Conservation (phyloP, 2,113 vertebrate genomes). For the Nyctibius bracteatus region DNA sequence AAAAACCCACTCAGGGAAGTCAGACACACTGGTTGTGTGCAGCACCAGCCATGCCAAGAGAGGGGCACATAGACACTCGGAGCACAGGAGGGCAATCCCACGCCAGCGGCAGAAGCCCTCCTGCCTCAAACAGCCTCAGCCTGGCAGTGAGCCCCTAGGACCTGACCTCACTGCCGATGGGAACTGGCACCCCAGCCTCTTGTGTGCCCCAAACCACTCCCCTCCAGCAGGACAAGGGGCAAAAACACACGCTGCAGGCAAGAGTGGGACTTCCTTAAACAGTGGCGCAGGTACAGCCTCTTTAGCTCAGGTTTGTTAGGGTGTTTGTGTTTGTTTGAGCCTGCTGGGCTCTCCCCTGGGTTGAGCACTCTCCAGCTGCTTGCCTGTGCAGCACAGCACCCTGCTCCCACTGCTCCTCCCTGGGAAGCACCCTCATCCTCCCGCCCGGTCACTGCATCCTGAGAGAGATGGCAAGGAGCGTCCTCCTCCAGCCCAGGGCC, state of each 20-base stretch:
- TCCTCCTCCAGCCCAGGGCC: background rate
- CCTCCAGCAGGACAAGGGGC: background rate
- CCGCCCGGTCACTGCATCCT: background rate
- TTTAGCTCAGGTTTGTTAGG: background rate
- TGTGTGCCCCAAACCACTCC: background rate
- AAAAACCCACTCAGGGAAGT: background rate
- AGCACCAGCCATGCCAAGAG: background rate
- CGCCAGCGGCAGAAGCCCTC: background rate
- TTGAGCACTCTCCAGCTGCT: background rate
- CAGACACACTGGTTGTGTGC: background rate
- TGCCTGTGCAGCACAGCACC: background rate
- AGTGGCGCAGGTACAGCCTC: background rate
- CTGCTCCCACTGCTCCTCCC: background rate
- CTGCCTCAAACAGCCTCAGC: background rate
- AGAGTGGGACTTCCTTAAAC: background rate
- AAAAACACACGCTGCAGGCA: background rate
- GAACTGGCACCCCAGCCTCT: background rate
- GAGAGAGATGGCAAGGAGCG: background rate
- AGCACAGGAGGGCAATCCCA: background rate
- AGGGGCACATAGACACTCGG: accelerated
- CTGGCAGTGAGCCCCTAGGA: background rate
- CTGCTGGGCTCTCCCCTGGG: background rate
- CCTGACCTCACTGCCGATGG: background rate
- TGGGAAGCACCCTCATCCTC: background rate
- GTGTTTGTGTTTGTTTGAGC: background rate